phyloP scores from a whole-genome alignment of 2,797 vertebrate genomes.

The Protosalanx chinensis region DNA sequence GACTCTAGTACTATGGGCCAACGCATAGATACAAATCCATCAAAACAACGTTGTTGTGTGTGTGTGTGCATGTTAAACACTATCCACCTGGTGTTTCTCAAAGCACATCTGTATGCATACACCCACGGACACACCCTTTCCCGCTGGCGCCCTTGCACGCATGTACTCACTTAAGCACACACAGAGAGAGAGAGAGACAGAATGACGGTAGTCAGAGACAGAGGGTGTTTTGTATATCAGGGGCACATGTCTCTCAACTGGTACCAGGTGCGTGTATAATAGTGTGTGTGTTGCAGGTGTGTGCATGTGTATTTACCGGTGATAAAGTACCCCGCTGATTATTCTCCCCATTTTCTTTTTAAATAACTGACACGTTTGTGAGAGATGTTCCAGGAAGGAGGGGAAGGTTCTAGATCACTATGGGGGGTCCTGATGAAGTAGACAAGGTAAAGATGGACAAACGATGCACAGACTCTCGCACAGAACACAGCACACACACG shows the following conservation, averaged over 20 bases:
- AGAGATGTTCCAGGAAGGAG: constrained; percentile 21
- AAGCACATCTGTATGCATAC: constrained; percentile 10
- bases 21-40: constrained; percentile 53
- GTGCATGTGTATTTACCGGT: neutral
- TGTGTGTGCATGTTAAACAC: constrained; percentile 12
- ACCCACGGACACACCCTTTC: neutral
- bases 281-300: constrained; percentile 22
- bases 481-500: neutral
- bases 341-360: constrained; percentile 3
- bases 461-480: neutral
- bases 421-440: neutral
- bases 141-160: neutral
- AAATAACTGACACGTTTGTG: constrained; percentile 20
- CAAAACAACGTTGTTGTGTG: constrained; percentile 50
- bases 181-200: neutral
- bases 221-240: constrained; percentile 1
- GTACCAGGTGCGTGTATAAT: constrained; percentile 16
- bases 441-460: neutral
- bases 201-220: neutral
- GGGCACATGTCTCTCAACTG: neutral
- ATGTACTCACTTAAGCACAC: neutral
- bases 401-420: neutral
- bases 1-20: constrained; percentile 19
- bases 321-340: neutral
- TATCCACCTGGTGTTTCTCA: constrained; percentile 35